Evolutionary conservation across 2,797 vertebrate species (phyloP).

Genomic region (Sebastes diaconus): DNA sequence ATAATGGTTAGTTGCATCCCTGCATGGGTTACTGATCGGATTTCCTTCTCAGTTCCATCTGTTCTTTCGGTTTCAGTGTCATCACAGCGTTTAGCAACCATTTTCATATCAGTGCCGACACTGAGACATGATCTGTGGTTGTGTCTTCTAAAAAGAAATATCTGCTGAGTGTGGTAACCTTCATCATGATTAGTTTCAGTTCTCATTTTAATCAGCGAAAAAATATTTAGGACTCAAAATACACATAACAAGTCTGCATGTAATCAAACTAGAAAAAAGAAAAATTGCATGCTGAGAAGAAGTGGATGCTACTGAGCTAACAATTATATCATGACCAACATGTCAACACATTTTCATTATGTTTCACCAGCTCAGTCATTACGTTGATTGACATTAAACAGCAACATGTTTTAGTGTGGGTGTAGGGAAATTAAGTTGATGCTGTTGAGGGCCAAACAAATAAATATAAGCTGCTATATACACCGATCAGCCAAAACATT

Average conservation of each 20-base stretch:
- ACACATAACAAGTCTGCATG: background rate
- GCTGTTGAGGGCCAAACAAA: background rate
- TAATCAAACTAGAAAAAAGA: background rate
- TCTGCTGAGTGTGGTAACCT: too few relatives aligned
- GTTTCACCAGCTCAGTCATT: background rate
- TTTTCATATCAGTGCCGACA: background rate
- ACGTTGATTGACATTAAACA: background rate
- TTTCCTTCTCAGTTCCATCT: background rate
- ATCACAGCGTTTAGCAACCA: background rate
- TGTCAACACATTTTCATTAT: background rate
- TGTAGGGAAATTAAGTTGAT: background rate
- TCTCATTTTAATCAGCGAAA: background rate
- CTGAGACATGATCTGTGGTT: background rate
- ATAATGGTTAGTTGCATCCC: rapidly evolving
- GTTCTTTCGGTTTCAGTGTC: background rate
- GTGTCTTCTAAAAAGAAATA: background rate
- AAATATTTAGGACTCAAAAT: background rate
- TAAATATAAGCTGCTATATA: background rate
- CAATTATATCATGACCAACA: background rate
- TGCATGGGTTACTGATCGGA: background rate
- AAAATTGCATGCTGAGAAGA: background rate
- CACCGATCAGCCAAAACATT: too few relatives aligned
- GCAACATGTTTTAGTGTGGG: background rate
- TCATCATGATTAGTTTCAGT: background rate
- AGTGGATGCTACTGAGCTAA: background rate